phyloP scores from a whole-genome alignment of 2,888 invertebrate species.

The Mechanitis messenoides region DNA sequence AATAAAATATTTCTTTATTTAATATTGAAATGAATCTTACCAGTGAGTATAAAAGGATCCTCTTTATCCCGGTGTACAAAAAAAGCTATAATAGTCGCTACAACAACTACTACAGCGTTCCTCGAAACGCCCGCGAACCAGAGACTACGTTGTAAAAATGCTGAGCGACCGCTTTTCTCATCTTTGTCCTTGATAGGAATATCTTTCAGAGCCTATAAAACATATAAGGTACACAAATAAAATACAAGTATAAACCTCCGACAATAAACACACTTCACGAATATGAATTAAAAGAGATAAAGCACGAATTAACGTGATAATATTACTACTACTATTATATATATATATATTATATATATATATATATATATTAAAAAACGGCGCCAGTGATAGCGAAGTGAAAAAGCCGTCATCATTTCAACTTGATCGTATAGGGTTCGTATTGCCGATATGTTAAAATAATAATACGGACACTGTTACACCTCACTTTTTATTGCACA shows the following conservation, averaged over 20 bases:
- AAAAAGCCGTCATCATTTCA: too few relatives aligned
- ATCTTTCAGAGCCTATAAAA: conserved; percentile 77
- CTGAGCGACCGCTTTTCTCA: conserved; percentile 47
- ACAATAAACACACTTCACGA: too few relatives aligned
- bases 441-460: too few relatives aligned
- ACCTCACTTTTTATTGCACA: too few relatives aligned
- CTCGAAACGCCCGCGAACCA: conserved; percentile 82
- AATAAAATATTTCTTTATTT: too few relatives aligned
- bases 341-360: too few relatives aligned
- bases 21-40: conserved; percentile 45
- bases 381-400: too few relatives aligned
- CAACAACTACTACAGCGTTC: conserved; percentile 82
- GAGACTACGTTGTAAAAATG: conserved; percentile 61
- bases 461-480: too few relatives aligned
- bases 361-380: too few relatives aligned
- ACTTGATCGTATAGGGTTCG: too few relatives aligned
- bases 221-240: conserved; percentile 27
- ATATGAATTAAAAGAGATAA: not conserved
- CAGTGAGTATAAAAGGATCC: conserved; percentile 77
- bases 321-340: too few relatives aligned
- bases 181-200: conserved; percentile 53
- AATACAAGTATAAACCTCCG: not conserved
- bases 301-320: too few relatives aligned
- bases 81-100: conserved; percentile 77
- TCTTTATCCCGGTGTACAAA: conserved; percentile 63